phyloP scores from a whole-genome alignment of 2,888 invertebrate genomes.

The Athripsodes cinereus region DNA sequence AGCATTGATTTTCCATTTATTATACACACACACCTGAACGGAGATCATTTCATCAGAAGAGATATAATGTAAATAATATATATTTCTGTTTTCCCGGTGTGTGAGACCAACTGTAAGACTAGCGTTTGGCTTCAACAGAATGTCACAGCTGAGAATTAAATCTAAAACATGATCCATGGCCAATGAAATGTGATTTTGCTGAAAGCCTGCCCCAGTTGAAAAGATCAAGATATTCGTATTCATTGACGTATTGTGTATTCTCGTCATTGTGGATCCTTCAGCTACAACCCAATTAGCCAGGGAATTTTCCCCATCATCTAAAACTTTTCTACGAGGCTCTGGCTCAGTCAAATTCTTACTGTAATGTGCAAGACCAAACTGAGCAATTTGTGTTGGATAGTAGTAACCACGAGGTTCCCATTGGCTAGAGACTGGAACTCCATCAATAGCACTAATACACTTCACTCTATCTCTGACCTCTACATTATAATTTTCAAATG shows the following conservation, averaged over 20 bases:
- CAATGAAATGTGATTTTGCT: constrained; percentile 61
- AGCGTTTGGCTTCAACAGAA: constrained; percentile 71
- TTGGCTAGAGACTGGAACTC: constrained; percentile 93
- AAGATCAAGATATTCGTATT: constrained; percentile 65
- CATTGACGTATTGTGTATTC: constrained; percentile 53
- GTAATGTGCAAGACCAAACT: constrained; percentile 95
- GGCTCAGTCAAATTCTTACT: constrained; percentile 89
- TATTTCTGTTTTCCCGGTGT: constrained; percentile 69
- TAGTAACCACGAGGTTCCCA: constrained; percentile 95
- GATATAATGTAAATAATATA: constrained; percentile 77
- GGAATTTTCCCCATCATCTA: constrained; percentile 71
- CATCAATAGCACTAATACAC: constrained; percentile 89
- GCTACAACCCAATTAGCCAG: constrained; percentile 68
- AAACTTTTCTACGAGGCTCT: constrained; percentile 62
- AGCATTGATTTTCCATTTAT: neutral
- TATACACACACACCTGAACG: constrained; percentile 53
- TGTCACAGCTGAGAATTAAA: constrained; percentile 69
- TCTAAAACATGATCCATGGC: constrained; percentile 64
- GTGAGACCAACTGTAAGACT: constrained; percentile 75
- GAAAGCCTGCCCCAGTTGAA: constrained; percentile 59
- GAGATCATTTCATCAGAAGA: constrained; percentile 67
- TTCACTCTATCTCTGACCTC: constrained; percentile 94
- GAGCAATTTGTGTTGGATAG: constrained; percentile 98
- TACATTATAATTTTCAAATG: constrained; percentile 97
- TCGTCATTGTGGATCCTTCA: constrained; percentile 58